Evolutionary conservation across 2,797 vertebrate species (phyloP).

Genomic region (Champsocephalus gunnari): DNA sequence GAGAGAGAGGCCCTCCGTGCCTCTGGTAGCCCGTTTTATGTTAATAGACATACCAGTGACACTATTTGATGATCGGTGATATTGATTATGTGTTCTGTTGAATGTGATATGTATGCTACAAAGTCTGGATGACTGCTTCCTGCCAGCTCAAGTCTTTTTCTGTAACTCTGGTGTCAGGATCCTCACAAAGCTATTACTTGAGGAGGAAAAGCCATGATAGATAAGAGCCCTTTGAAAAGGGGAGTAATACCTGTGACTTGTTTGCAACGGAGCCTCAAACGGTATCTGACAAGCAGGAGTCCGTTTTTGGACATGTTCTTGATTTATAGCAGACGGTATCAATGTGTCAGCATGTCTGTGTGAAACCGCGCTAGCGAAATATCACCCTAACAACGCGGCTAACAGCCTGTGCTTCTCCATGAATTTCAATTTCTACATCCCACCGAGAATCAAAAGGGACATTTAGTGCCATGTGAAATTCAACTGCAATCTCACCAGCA

Average conservation of each 20-base stretch:
- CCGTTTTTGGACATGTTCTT: conserved; percentile 54
- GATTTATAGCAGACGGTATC: conserved; percentile 59
- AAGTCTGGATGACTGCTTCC: conserved; percentile 24
- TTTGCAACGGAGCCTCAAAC: conserved; percentile 42
- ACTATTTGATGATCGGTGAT: conserved; percentile 46
- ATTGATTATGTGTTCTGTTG: conserved; percentile 32
- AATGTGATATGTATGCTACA: conserved; percentile 20
- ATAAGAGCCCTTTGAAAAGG: conserved; percentile 56
- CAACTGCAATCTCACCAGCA: conserved; percentile 34
- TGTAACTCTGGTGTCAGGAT: conserved; percentile 38
- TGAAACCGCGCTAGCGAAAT: conserved; percentile 45
- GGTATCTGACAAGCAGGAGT: conserved; percentile 50
- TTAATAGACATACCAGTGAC: conserved; percentile 45
- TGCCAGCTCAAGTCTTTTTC: conserved; percentile 37
- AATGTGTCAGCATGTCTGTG: conserved; percentile 40
- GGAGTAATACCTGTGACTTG: conserved; percentile 55
- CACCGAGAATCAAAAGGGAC: conserved; percentile 49
- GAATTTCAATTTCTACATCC: conserved; percentile 44
- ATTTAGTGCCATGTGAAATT: conserved; percentile 50
- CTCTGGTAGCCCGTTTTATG: conserved; percentile 52
- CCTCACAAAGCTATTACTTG: conserved; percentile 51
- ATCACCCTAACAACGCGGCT: conserved; percentile 34
- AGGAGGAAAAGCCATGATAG: conserved; percentile 45
- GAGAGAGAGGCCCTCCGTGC: conserved; percentile 39
- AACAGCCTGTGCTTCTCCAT: conserved; percentile 28